These are phyloP conservation scores for Eupithecia subfuscata DNA, from an alignment of 2,888 invertebrate genomes.

Conservation along the genomic window DNA sequence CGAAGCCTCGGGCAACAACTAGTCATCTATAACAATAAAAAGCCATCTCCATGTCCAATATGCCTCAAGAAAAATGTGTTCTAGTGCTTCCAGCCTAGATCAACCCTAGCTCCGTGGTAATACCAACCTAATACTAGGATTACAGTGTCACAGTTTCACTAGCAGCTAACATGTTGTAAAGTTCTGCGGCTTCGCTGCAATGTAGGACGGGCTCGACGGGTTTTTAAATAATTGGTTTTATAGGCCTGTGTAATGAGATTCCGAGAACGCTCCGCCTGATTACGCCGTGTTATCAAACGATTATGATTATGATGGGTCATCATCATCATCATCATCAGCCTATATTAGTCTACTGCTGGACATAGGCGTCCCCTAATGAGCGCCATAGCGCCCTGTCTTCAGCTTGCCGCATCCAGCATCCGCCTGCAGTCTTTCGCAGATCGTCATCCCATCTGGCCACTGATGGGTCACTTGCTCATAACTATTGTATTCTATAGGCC, in stretches of 20 bases:
- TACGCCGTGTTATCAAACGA: background rate
- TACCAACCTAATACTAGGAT: constrained; percentile 10
- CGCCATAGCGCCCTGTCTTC: no score
- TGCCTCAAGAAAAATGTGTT: background rate
- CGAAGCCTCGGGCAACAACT: no score
- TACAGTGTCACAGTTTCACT: constrained; percentile 4
- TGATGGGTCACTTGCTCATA: background rate
- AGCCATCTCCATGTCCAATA: no score
- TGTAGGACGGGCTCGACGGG: background rate
- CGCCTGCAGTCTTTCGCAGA: no score
- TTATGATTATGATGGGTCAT: background rate
- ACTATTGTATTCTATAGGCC: background rate
- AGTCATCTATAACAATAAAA: no score
- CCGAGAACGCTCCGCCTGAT: background rate
- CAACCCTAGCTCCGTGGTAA: constrained; percentile 2
- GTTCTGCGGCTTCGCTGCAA: constrained; percentile 10
- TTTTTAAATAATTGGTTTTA: constrained; percentile 1
- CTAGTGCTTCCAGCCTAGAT: background rate
- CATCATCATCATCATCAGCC: no score
- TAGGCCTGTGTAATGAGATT: background rate
- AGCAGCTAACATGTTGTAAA: background rate
- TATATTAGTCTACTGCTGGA: no score
- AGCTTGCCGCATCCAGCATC: no score
- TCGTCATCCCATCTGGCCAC: no score
- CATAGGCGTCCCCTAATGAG: no score